These are phyloP conservation scores for Drosophila mercatorum DNA, from an alignment of 2,888 invertebrate genomes.

Conservation along the genomic window DNA sequence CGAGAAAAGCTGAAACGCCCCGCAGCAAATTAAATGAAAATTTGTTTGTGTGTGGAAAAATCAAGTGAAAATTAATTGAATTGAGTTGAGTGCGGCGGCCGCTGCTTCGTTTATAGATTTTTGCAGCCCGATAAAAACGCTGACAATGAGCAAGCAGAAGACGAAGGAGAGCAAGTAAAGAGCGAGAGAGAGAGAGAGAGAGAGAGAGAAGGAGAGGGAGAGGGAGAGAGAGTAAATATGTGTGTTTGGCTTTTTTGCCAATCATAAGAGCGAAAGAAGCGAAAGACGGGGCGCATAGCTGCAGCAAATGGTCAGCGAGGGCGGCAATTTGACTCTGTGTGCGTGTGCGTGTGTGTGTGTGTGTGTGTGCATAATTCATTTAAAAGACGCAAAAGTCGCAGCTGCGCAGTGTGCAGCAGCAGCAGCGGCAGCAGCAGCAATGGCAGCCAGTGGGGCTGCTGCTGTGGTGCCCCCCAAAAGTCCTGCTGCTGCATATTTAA, in stretches of 20 bases:
- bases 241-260: slow-evolving; percentile 64
- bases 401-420: slow-evolving; percentile 64
- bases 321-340: slow-evolving; percentile 30
- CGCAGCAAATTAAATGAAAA: slow-evolving; percentile 76
- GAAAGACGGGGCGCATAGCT: slow-evolving; percentile 17
- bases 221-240: background rate
- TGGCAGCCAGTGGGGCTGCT: slow-evolving; percentile 12
- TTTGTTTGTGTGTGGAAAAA: slow-evolving; percentile 73
- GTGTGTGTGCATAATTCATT: slow-evolving; percentile 66
- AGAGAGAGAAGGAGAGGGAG: no score
- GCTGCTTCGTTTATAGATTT: slow-evolving; percentile 74
- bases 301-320: slow-evolving; percentile 64
- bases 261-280: slow-evolving; percentile 71
- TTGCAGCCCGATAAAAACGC: slow-evolving; percentile 51
- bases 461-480: slow-evolving; percentile 14
- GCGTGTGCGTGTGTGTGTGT: slow-evolving; percentile 15
- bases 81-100: slow-evolving; percentile 81
- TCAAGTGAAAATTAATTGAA: slow-evolving; percentile 84
- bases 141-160: slow-evolving; percentile 11
- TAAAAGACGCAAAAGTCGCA: slow-evolving; percentile 68
- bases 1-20: slow-evolving; percentile 41
- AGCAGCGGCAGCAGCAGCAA: slow-evolving; percentile 20
- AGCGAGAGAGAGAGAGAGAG: no score
- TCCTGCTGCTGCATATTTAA: slow-evolving; percentile 67
- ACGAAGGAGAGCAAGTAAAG: background rate